Evolutionary conservation across 1,140 invertebrate species (phyloP), one percentile per base, ranked within the genome.

Genomic region (Drosophila virilis): DNA sequence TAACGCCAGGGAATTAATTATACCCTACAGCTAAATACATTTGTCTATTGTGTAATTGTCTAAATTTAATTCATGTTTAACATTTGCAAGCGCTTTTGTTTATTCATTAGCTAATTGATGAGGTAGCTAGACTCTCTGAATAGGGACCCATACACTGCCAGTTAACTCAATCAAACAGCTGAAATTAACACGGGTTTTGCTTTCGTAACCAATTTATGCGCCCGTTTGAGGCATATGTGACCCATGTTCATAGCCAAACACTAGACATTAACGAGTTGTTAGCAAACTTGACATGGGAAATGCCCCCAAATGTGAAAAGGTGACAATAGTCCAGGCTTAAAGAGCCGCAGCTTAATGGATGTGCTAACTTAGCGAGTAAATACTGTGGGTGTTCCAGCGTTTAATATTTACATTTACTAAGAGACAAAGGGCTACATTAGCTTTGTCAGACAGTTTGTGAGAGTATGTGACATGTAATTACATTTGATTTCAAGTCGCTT

Each of bases 251-350:
- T n/a, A 28, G 22, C 22, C 22, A 28, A 28, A 28, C 22, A 28
- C 22, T 22, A 45, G 17, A 46, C 40, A 22, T 12, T 57, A 57
- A 70, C 55, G 38, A 17, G 46, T 59, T 46, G 67, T 73, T 51
- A 48, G 60, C 66, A 64, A 72, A 38, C 46, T 75, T 81, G 71
- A 85, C 70, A 81, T 69, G 81, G 82, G 82, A 85, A 85, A 81
- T 86, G 74, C 74, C 78, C 82, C 74, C 52, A 45, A 51, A 58
- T 9, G 17, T 32, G 32, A 48, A 50, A 45, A 28, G 38, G 5
- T 58, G 33, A 22, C 43, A 32, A 17, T 10, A 68, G 70, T 71
- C 64, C 66, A 58, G 70, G 22, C n/a, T 28, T 37, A 37, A 48
- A 64, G 42, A 58, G 50, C 28, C 50, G 17, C 48, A 22, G 32